Evolutionary conservation across 2,888 invertebrate species (phyloP), one percentile per base, ranked within the genome.

Genomic region (Ischnus inquisitorius): DNA sequence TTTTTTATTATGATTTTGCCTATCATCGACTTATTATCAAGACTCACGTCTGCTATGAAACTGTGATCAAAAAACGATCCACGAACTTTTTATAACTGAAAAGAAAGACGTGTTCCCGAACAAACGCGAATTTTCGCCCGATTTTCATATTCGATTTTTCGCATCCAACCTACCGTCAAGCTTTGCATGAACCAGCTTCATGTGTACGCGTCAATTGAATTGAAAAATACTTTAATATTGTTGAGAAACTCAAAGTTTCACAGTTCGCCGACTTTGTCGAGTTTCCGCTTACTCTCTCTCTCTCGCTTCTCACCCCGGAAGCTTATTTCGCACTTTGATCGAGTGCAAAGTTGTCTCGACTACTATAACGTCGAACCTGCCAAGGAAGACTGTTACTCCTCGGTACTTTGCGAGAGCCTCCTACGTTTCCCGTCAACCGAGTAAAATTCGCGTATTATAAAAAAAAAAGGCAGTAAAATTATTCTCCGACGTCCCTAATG

Each of bases 311-410:
- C 34, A 34, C 43, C 43, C 22, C 25, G 25, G 72, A 3, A 74
- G 28, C 72, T 75, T 75, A 64, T 75, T 75, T 75, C 64, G 64
- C 39, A 75, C 64, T 75, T 64, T 64, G 75, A 75, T 64, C 75
- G 75, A 64, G 48, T 46, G 8, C 75, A 28, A 25, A 64, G 75
- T 75, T 64, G 62, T 64, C 19, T 75, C 39, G 48, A 71, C 10
- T 64, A 43, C 48, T 60, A 39, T 41, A 39, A 51, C 41, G 16
- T 72, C 65, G 48, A 60, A 65, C 54, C 54, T 76, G 76, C 64
- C 64, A 22, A 19, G 75, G 34, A 69, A 76, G 48, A 51, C 62
- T 68, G 65, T 39, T 39, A 48, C 19, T 39, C 25, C 68, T 22
- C 5, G 19, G 39, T 74, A 48, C 62, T 69, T 19, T 43, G 19